Evolutionary conservation across 37 sponge, comb jelly and placozoan species (phyloP).

Genomic region (Cladorhizidae sp.): DNA sequence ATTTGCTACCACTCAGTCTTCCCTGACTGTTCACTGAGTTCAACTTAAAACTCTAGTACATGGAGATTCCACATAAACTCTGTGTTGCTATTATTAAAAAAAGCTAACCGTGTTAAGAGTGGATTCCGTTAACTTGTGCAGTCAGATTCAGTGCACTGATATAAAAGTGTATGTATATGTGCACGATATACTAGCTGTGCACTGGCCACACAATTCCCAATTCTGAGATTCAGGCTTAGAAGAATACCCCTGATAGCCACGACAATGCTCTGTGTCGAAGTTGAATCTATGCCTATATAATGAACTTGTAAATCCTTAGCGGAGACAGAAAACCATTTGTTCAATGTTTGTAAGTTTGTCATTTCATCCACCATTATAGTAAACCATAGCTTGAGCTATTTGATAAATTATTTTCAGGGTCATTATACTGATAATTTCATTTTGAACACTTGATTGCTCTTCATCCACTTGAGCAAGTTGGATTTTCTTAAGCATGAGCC

Average conservation of each 20-base stretch:
- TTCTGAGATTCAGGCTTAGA: slow-evolving; percentile 33
- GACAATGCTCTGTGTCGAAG: slow-evolving; percentile 9
- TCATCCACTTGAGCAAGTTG: too few relatives aligned
- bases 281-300: slow-evolving; percentile 28
- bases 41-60: slow-evolving; percentile 57
- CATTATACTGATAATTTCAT: neutral
- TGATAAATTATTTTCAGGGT: too few relatives aligned
- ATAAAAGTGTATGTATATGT: slow-evolving; percentile 66
- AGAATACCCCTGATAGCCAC: slow-evolving; percentile 50
- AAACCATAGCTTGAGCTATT: too few relatives aligned
- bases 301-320: neutral
- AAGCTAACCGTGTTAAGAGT: slow-evolving; percentile 51
- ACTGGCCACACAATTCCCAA: slow-evolving; percentile 58
- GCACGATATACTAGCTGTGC: slow-evolving; percentile 41
- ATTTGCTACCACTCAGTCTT: slow-evolving; percentile 40
- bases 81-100: slow-evolving; percentile 37
- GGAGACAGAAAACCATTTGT: slow-evolving; percentile 36
- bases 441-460: too few relatives aligned
- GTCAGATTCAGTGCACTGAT: slow-evolving; percentile 54
- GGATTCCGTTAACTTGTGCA: slow-evolving; percentile 49
- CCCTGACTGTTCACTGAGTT: slow-evolving; percentile 57
- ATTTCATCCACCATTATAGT: slow-evolving; percentile 66
- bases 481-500: too few relatives aligned
- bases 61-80: slow-evolving; percentile 30
- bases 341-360: slow-evolving; percentile 52